Evolutionary conservation across 2,888 invertebrate genomes (phyloP).

Genomic region (Megamerina dolium): DNA sequence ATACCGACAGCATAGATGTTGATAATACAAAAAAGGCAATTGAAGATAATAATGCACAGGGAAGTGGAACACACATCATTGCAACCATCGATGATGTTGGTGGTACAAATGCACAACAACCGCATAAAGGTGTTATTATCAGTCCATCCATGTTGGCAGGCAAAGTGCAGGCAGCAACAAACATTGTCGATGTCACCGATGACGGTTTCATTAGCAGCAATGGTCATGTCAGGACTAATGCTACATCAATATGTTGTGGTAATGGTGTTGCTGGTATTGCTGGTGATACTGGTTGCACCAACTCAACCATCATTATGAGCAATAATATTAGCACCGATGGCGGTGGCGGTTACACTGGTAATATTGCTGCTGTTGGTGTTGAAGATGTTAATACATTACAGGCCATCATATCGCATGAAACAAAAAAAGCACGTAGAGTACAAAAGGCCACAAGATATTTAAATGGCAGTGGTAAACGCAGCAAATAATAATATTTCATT

Average conservation of each 20-base stretch:
- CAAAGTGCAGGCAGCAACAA: background rate
- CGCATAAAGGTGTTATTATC: conserved; percentile 35
- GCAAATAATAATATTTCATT: conserved; percentile 35
- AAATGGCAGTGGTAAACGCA: conserved; percentile 48
- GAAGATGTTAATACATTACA: conserved; percentile 24
- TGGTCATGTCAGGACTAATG: conserved; percentile 3
- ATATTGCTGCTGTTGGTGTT: conserved; percentile 2
- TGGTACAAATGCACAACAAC: conserved; percentile 13
- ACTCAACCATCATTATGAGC: background rate
- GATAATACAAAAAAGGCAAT: no score
- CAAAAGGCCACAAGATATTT: conserved; percentile 49
- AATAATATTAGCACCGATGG: background rate
- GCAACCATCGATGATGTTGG: conserved; percentile 1
- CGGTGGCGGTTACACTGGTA: no score
- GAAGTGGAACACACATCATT: no score
- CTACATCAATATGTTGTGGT: conserved; percentile 10
- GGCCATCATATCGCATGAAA: conserved; percentile 36
- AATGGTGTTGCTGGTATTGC: conserved; percentile 1
- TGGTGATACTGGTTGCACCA: background rate
- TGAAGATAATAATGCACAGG: no score
- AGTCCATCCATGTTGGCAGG: conserved; percentile 24
- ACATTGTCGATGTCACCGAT: background rate
- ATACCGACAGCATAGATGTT: no score
- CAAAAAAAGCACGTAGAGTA: conserved; percentile 51
- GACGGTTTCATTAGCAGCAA: background rate